Evolutionary conservation across 92 coral and sea anemone genomes (phyloP).

Genomic region (Muricea muricata): DNA sequence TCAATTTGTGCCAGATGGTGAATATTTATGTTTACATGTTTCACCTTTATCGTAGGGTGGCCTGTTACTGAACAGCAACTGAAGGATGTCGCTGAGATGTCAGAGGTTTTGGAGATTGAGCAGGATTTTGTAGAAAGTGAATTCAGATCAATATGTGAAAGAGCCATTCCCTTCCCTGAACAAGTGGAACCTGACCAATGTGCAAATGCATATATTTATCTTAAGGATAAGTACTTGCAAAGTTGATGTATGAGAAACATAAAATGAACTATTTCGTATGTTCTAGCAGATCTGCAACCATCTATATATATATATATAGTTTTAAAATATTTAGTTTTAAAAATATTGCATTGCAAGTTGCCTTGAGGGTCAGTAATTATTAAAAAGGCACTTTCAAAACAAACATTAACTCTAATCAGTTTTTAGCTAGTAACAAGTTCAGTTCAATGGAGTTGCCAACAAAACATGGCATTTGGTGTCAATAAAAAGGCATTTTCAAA

Average conservation of each 20-base stretch:
- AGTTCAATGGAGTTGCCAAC: background rate
- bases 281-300: background rate
- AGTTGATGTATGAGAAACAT: no score
- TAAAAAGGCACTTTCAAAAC: background rate
- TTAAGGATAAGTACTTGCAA: constrained; percentile 17
- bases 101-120: constrained; percentile 40
- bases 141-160: constrained; percentile 43
- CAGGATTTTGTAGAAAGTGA: constrained; percentile 42
- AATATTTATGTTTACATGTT: no score
- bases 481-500: background rate
- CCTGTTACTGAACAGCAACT: constrained; percentile 54
- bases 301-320: background rate
- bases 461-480: no score
- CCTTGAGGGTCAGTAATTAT: no score
- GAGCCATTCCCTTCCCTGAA: constrained; percentile 44
- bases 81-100: constrained; percentile 55
- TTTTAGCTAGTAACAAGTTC: background rate
- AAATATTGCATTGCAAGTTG: no score
- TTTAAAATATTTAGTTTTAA: no score
- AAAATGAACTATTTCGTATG: background rate
- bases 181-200: constrained; percentile 41
- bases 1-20: no score
- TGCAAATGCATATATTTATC: constrained; percentile 46
- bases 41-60: constrained; percentile 24
- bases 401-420: background rate